phyloP scores from a whole-genome alignment of 1,140 invertebrate species.

The Artemia franciscana region DNA sequence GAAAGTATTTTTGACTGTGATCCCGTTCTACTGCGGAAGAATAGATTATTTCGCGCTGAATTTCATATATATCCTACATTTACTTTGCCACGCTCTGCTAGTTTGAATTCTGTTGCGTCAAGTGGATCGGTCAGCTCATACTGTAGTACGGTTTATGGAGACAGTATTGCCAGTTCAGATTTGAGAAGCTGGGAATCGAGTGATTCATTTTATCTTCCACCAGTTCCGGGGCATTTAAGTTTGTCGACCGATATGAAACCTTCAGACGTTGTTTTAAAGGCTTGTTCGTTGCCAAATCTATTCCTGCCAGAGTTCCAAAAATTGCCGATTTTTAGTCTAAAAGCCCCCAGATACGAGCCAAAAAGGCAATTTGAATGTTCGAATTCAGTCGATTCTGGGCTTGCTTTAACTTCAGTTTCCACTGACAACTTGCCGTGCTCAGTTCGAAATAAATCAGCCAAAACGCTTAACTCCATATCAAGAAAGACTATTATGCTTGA shows the following conservation, averaged over 20 bases:
- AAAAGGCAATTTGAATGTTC: neutral
- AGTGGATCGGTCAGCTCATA: neutral
- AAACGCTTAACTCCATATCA: neutral
- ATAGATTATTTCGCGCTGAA: neutral
- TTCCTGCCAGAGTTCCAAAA: neutral
- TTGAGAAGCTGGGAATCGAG: neutral
- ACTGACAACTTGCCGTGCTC: neutral
- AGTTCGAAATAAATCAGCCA: neutral
- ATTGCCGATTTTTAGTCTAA: neutral
- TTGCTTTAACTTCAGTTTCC: neutral
- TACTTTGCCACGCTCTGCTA: neutral
- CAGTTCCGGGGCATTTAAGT: neutral
- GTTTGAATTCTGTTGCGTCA: neutral
- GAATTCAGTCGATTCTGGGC: neutral
- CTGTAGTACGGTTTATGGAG: neutral
- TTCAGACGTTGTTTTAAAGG: neutral
- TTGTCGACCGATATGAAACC: neutral
- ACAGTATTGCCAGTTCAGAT: neutral
- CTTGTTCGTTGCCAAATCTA: neutral
- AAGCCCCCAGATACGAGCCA: neutral
- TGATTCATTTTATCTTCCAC: neutral
- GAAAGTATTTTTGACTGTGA: neutral
- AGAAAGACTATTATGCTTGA: neutral
- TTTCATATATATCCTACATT: neutral
- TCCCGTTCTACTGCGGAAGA: neutral